Evolutionary conservation across 2,797 vertebrate genomes (phyloP).

Genomic region (Nannoperca australis): DNA sequence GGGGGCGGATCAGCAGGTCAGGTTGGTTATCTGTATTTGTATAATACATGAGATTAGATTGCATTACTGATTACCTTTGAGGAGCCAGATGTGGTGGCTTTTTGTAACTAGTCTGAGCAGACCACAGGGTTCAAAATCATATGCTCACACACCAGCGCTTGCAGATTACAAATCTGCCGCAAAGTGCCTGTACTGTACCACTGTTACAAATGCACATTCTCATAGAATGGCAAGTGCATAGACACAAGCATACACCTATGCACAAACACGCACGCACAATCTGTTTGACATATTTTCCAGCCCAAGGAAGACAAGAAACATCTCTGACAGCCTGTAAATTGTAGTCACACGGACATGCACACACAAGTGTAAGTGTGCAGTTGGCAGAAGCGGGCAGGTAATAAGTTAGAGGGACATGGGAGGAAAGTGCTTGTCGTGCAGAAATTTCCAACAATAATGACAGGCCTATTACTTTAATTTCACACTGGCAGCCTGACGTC

Average conservation of each 20-base stretch:
- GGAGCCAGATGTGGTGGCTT: not conserved
- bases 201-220: slow-evolving; percentile 39
- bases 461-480: slow-evolving; percentile 64
- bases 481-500: slow-evolving; percentile 50
- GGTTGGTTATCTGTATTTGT: slow-evolving; percentile 6
- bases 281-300: slow-evolving; percentile 36
- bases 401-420: slow-evolving; percentile 50
- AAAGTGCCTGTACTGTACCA: slow-evolving; percentile 23
- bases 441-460: slow-evolving; percentile 60
- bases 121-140: not conserved
- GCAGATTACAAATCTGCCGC: slow-evolving; percentile 24
- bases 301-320: slow-evolving; percentile 42
- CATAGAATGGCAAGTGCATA: slow-evolving; percentile 12
- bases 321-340: slow-evolving; percentile 55
- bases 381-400: slow-evolving; percentile 53
- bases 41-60: not conserved
- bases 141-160: not conserved
- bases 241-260: slow-evolving; percentile 28
- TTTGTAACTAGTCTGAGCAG: slow-evolving; percentile 4
- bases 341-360: slow-evolving; percentile 32
- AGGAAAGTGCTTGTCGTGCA: slow-evolving; percentile 62
- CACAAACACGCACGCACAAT: slow-evolving; percentile 33
- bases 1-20: not conserved
- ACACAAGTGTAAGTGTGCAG: slow-evolving; percentile 23
- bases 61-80: not conserved